Base-by-base conservation (phyloP, 2,888 invertebrate genomes). In the Agonum fuliginosum region DNA sequence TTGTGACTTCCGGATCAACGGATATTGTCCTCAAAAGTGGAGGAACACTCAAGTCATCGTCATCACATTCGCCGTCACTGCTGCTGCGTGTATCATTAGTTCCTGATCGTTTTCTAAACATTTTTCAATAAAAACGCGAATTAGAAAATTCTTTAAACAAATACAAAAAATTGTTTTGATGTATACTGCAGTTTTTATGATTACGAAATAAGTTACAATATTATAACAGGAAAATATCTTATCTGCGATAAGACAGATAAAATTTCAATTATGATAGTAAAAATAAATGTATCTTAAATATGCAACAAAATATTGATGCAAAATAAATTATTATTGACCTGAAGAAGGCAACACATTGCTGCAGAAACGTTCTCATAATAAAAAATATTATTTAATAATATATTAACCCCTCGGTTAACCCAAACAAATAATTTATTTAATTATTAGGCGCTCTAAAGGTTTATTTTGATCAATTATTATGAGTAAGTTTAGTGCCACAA, bases 11-110 rank as follows among this genome's bases (percentile, higher is more conserved):
- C 0, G 88, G 89, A 83, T 92, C 92, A 8, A 91, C 90, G 5
- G 92, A 92, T 83, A 92, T 91, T 8, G 91, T 89, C 65, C 92
- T 86, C 62, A 90, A 83, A 37, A 90, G 82, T 78, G 91, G 87
- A 51, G 91, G 91, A 37, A 83, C 81, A 70, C 88, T 88, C 41
- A 86, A 86, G 71, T 88, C 88, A 79, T 87, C 87, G 80, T 90
- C 90, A 70, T 88, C 89, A 80, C 87, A 89, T 81, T 89, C 89
- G 79, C 90, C 90, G 80, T 89, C 85, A 79, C 88, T 88, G 83
- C 88, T 88, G 48, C 88, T 88, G 80, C 88, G 86, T 14, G 87
- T 86, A 81, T 88, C 89, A 78, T 78, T 79, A 10, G 71, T 78
- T 58, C 79, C 78, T 48, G 79, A 74, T 62, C 81, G 79, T 72